A percentile compares a stretch with the other conserved stretches of the same genome.
phyloP scores from a whole-genome alignment of 2,113 vertebrate species.

The Castor canadensis region DNA sequence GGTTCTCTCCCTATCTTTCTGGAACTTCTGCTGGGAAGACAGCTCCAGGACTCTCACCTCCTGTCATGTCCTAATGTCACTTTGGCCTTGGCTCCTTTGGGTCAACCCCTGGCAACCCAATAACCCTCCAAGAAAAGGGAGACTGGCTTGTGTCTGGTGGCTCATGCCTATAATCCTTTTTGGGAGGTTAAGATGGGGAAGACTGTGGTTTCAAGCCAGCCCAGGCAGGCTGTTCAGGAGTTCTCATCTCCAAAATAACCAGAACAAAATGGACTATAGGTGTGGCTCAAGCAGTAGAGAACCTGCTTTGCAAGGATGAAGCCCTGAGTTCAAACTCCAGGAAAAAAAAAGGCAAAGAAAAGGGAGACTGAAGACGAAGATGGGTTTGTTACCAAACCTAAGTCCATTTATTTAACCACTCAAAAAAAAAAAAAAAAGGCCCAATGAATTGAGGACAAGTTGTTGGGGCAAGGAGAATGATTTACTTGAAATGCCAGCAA shows the following conservation, averaged over 20 bases:
- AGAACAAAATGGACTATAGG: too few species aligned
- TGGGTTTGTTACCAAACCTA: not conserved
- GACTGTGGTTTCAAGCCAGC: too few species aligned
- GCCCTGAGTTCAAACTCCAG: too few species aligned
- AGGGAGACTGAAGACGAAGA: not conserved
- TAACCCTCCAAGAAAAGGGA: not conserved
- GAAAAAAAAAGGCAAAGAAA: too few species aligned
- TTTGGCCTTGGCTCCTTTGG: not conserved
- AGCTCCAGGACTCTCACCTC: too few species aligned
- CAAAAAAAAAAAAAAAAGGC: not conserved
- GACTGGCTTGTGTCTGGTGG: too few species aligned
- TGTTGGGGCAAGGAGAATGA: not conserved
- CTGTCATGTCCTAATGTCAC: not conserved
- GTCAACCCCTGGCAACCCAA: not conserved
- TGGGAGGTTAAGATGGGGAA: too few species aligned
- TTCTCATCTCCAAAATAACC: too few species aligned
- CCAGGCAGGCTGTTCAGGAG: too few species aligned
- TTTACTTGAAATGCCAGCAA: not conserved
- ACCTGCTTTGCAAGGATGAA: too few species aligned
- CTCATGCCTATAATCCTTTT: too few species aligned
- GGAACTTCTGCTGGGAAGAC: not conserved
- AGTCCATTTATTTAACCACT: not conserved
- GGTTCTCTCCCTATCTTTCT: not conserved
- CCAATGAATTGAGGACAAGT: not conserved
- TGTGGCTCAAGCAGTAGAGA: too few species aligned